Conservation (phyloP, 2,888 invertebrate genomes). For the Polietes domitor region DNA sequence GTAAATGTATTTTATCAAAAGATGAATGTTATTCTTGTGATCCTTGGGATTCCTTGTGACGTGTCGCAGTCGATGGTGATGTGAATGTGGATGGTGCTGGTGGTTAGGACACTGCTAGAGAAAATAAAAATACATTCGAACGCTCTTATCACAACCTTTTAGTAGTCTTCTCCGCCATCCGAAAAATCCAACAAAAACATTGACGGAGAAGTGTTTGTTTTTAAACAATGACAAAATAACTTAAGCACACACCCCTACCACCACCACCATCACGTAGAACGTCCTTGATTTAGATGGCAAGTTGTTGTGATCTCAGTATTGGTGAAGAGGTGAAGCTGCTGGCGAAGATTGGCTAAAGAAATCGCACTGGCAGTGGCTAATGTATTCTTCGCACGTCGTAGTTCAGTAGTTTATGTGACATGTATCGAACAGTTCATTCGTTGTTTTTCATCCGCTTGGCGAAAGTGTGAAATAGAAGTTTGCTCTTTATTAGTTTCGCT, state of each 20-base stretch:
- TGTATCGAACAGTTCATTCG: conserved; percentile 5
- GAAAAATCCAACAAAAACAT: conserved; percentile 9
- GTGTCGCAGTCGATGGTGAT: not conserved
- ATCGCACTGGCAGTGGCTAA: not conserved
- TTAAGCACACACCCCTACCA: not conserved
- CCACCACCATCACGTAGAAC: not conserved
- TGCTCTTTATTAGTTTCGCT: not conserved
- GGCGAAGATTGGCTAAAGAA: not conserved
- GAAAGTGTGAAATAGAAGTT: conserved; percentile 2
- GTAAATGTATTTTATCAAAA: conserved; percentile 26
- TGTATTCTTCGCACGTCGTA: not conserved
- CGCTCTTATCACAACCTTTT: conserved; percentile 1
- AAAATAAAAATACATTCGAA: conserved; percentile 17
- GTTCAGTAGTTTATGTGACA: conserved; percentile 14
- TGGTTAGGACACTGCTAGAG: not conserved
- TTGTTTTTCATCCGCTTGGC: not conserved
- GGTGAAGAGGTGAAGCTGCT: not conserved
- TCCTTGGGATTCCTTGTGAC: not conserved
- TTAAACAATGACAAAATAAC: conserved; percentile 24
- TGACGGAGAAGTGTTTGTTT: conserved; percentile 10
- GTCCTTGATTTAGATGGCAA: conserved; percentile 6
- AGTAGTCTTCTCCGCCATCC: not conserved
- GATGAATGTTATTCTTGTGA: conserved; percentile 21
- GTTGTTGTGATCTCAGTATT: not conserved
- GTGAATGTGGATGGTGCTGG: no score